Base-by-base conservation (phyloP, 2,888 invertebrate genomes). In the Sarcophaga subvicina region DNA sequence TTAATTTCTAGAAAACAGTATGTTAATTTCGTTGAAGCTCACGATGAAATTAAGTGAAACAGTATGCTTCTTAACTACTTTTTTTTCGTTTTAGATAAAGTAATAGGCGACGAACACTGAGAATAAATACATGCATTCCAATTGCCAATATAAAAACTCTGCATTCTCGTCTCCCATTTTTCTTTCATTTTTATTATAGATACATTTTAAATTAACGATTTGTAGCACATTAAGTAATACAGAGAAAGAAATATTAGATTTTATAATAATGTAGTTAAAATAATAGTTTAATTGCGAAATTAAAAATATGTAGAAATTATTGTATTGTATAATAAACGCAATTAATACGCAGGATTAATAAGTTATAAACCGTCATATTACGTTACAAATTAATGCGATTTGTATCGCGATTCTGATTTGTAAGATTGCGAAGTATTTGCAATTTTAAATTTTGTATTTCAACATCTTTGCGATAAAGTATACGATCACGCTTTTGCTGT, bases 381-480 rank as follows among this genome's bases (percentile, higher is more conserved):
- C 54, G 4, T 84, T 76, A 84, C 17, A 84, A 80, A 80, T 73
- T 78, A 59, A 84, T 81, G 5, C 54, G 66, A 84, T 67, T 84
- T n/a, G 75, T 12, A 22, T 87, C 81, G 20, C 80, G 75, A 76
- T 88, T 88, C 63, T 85, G 88, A 80, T 87, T 84, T 4, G 82
- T 76, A 22, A 89, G 77, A 14, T 88, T 88, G 5, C 84, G 84
- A 45, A 89, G 62, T 62, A 89, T 88, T 80, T 88, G 77, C 47
- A 89, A 47, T 76, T 89, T 89, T n/a, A 89, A 77, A 60, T 89
- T 89, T 80, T 88, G 89, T 70, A 89, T 88, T 77, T 88, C 83
- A 49, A 89, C 64, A 45, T 89, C 89, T 69, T 89, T 88, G 10
- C 75, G 88, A 45, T 88, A 87, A 14, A 89, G 75, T n/a, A 88